Base-by-base conservation (phyloP, 2,888 invertebrate genomes). In the Drosophila tanythrix region DNA sequence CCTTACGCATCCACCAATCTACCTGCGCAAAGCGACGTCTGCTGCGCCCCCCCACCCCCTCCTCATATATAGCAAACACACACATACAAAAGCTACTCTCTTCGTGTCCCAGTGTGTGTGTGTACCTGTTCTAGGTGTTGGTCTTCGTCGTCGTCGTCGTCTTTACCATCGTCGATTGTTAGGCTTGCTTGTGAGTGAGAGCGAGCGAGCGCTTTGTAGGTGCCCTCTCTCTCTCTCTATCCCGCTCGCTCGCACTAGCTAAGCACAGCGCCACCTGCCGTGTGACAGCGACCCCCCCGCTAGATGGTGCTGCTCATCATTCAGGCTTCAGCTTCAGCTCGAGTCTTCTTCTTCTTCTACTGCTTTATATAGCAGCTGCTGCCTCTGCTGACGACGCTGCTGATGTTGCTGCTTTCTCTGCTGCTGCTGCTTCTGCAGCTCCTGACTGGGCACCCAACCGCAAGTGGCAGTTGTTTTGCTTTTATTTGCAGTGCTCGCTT, bases 1-100 rank as follows among this genome's bases (percentile, higher is more conserved):
- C 90, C 91, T 90, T 89, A 92, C 90, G 92, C 92, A 91, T 92
- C 92, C 92, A 92, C 92, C 92, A 92, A 92, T 92, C 92, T 92
- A 92, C 92, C 92, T 92, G 92, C 92, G 90, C 90, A 90, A 88
- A 89, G 79, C 86, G 80, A 66, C 67, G 56, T 56, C 56, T 29
- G 64, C 79, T 74, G 61, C 77, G 46, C 72, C 75, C 77, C 75
- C 77, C 73, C 76, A 69, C 72, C 82, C 77, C 67, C 38, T 25
- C 25, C 46, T 15, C 55, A n/a, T 38, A 38, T n/a, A 38, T n/a
- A 38, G 6, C 18, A 38, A 13, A 5, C 71, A 74, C 78, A 80
- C 53, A 78, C 77, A 52, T 73, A 63, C 76, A 64, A 74, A 79
- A 55, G 59, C 53, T 56, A 46, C 70, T 76, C 78, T 74, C 64